Evolutionary conservation across 2,888 invertebrate genomes (phyloP).

Genomic region (Aspidiotus destructor): DNA sequence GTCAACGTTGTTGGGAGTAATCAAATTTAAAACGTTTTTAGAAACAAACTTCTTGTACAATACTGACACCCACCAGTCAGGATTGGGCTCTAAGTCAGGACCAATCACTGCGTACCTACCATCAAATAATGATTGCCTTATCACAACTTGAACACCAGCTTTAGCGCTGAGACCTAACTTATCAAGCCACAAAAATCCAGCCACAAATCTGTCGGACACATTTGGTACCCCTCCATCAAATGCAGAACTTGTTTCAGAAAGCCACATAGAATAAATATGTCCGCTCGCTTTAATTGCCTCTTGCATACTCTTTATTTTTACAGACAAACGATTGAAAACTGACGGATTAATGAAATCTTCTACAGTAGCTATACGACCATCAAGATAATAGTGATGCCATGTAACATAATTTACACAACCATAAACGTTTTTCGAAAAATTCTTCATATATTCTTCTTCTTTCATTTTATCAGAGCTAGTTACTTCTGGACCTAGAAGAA

Average conservation of each 20-base stretch:
- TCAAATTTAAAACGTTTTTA: no score
- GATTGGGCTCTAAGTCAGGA: neutral
- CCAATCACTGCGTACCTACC: neutral
- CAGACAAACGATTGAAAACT: no score
- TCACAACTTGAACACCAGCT: neutral
- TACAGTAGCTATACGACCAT: no score
- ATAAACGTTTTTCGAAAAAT: no score
- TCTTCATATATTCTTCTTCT: no score
- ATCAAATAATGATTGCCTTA: neutral
- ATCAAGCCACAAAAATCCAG: conserved; percentile 1
- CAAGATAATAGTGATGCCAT: no score
- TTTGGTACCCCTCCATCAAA: neutral
- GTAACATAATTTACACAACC: no score
- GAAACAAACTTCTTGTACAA: neutral
- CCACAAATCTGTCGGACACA: neutral
- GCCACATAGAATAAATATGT: neutral
- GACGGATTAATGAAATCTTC: no score
- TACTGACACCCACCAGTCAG: neutral
- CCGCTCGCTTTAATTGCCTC: neutral
- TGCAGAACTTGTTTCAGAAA: neutral
- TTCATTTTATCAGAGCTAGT: no score
- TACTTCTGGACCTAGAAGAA: no score
- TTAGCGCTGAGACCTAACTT: neutral
- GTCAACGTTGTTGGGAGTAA: no score
- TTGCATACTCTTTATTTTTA: neutral